Conservation (phyloP, 2,113 vertebrate species). For the Sorex fumeus region DNA sequence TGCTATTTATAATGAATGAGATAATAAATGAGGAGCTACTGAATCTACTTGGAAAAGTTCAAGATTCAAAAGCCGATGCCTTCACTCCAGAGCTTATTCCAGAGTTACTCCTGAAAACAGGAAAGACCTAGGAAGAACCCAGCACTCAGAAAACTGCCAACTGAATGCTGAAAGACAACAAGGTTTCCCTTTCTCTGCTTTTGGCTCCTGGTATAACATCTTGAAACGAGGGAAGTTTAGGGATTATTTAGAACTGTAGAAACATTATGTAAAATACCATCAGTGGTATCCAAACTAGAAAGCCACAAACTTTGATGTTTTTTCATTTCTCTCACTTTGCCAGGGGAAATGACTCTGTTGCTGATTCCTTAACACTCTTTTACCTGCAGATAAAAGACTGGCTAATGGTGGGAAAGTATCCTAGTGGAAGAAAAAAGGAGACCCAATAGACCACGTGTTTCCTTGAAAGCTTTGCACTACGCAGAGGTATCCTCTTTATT, state of each 20-base stretch:
- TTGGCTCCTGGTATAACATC: neutral
- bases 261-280: neutral
- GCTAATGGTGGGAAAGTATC: neutral
- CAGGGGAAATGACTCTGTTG: neutral
- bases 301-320: neutral
- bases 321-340: neutral
- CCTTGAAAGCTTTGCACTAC: neutral
- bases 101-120: constrained; percentile 53
- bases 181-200: constrained; percentile 8
- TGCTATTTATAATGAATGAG: constrained; percentile 66
- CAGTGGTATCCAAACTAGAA: neutral
- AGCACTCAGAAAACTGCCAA: constrained; percentile 11
- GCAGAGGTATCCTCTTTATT: neutral
- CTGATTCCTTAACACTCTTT: neutral
- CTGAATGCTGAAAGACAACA: neutral
- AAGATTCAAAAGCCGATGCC: constrained; percentile 57
- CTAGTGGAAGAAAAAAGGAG: neutral
- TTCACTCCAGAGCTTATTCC: constrained; percentile 69
- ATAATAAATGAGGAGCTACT: constrained; percentile 58
- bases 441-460: neutral
- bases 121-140: constrained; percentile 42
- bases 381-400: neutral
- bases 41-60: constrained; percentile 14
- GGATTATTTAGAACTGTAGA: constrained; percentile 22
- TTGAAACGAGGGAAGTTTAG: constrained; percentile 9